Evolutionary conservation across 2,888 invertebrate genomes (phyloP), one percentile per base, ranked within the genome.

Genomic region (Adelognathus sp.): DNA sequence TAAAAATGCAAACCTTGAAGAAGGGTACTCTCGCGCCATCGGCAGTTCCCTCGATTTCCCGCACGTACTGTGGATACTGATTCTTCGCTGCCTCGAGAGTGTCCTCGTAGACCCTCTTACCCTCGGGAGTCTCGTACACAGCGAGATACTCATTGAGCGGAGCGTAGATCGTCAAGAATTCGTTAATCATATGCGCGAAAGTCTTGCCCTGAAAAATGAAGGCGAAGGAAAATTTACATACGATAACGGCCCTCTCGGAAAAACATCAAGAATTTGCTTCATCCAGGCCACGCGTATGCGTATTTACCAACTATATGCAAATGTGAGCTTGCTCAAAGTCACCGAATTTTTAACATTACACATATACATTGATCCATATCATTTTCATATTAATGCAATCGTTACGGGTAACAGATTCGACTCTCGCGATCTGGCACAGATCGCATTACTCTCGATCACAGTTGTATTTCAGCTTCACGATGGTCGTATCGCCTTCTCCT

Each of bases 1-100:
- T 36, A 18, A 41, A n/a, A 33, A 31, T 50, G 24, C 84, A 90
- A 90, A 97, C 97, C 94, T 96, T 95, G 84, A 96, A 92, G 90
- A 97, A 97, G 0, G 97, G 95, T 3, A 97, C 95, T 82, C 95
- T 93, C 0, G 97, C 95, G 0, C 98, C 97, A 88, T 97, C 96
- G 5, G 97, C 96, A n/a, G 95, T 94, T 5, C 97, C 98, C 89
- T 96, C 94, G 44, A 98, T 92, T 91, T 98, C 98, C 77, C 94
- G 93, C 1, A 97, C 92, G 87, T 97, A 97, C 86, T 97, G 96
- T 0, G 97, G 97, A 91, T 94, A 97, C 84, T 95, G 94, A 60
- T 93, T 90, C 83, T 94, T 94, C 82, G 96, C 95, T 79, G 93
- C 93, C 2, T 93, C 93, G 52, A 97, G 92, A 0, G 96, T 97